Conservation (phyloP, 1,140 invertebrate species). For the Ceratoteleas bidentatus region DNA sequence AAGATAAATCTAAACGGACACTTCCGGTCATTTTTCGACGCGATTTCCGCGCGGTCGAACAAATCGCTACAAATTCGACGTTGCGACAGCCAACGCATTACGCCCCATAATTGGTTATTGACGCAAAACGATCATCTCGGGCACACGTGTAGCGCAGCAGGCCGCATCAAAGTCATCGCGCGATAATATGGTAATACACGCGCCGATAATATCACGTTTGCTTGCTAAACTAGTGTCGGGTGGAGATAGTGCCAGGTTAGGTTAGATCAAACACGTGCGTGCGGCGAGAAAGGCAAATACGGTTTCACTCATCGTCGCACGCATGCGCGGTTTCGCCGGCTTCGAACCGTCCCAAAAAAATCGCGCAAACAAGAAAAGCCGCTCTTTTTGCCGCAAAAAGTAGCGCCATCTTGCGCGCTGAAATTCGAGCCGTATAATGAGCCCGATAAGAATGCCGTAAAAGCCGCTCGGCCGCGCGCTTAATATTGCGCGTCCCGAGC, state of each 20-base stretch:
- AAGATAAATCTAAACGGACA: too few species aligned
- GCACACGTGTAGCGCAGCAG: slow-evolving; percentile 55
- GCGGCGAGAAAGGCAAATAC: slow-evolving; percentile 36
- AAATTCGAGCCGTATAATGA: slow-evolving; percentile 4
- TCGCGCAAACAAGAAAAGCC: too few species aligned
- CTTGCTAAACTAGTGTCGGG: slow-evolving; percentile 50
- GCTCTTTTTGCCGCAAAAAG: background rate
- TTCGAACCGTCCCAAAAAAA: background rate
- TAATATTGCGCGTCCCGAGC: slow-evolving; percentile 9
- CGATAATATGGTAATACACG: slow-evolving; percentile 63
- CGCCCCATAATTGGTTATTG: slow-evolving; percentile 51
- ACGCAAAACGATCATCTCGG: slow-evolving; percentile 37
- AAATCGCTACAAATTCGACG: slow-evolving; percentile 41
- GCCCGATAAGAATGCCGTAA: slow-evolving; percentile 28
- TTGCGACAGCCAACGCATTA: slow-evolving; percentile 30
- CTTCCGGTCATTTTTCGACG: too few species aligned
- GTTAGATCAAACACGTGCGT: slow-evolving; percentile 47
- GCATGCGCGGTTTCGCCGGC: background rate
- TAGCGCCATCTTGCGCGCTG: too few species aligned
- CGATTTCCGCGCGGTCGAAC: too few species aligned
- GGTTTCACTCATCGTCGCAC: slow-evolving; percentile 25
- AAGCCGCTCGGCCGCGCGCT: slow-evolving; percentile 9
- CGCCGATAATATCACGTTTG: slow-evolving; percentile 54
- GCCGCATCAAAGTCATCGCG: slow-evolving; percentile 51
- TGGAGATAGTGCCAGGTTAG: slow-evolving; percentile 37